Evolutionary conservation across 2,113 vertebrate species (phyloP).

Genomic region (Corynorhinus townsendii): DNA sequence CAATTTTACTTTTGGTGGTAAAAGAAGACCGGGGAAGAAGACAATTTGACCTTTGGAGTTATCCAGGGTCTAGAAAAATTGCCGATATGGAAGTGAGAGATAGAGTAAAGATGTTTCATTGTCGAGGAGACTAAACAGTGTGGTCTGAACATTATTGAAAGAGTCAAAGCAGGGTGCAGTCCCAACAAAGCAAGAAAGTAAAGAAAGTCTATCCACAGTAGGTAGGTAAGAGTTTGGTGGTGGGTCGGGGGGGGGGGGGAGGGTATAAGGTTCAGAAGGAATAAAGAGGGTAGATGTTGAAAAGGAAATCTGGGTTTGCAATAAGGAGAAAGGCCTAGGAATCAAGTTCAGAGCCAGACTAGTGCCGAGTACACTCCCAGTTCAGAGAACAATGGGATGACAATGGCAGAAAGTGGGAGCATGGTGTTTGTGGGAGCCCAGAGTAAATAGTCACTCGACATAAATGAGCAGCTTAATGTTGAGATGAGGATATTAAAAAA

Average conservation of each 20-base stretch:
- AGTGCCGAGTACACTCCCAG: too few species aligned
- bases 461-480: background rate
- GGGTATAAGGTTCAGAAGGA: background rate
- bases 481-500: background rate
- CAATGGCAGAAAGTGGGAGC: too few species aligned
- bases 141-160: background rate
- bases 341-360: background rate
- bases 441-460: background rate
- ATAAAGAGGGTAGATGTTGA: background rate
- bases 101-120: background rate
- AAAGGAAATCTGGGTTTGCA: background rate
- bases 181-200: background rate
- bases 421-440: background rate
- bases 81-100: background rate
- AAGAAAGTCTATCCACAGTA: background rate
- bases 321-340: background rate
- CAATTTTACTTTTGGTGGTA: background rate
- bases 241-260: rapidly evolving
- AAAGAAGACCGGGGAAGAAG: background rate
- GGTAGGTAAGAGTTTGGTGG: background rate
- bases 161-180: background rate
- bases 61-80: background rate
- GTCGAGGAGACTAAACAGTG: background rate
- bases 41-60: background rate
- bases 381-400: background rate